Evolutionary conservation across 2,888 invertebrate species (phyloP).

Genomic region (Bugula neritina): DNA sequence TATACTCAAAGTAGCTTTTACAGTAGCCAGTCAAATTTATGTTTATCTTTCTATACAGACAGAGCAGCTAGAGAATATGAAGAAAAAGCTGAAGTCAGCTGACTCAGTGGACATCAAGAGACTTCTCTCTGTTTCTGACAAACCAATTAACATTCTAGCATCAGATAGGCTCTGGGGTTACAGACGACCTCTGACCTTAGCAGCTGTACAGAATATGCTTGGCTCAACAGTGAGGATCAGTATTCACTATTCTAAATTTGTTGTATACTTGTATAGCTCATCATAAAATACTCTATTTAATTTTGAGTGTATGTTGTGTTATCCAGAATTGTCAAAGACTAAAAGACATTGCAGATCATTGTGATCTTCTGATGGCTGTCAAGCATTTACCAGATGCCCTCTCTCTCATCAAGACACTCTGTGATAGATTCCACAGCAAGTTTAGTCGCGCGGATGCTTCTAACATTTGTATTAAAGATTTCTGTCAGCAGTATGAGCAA

Average conservation of each 20-base stretch:
- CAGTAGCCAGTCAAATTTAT: too few species aligned
- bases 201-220: background rate
- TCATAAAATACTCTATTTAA: too few species aligned
- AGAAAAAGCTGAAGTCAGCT: background rate
- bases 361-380: background rate
- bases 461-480: background rate
- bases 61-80: background rate
- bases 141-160: background rate
- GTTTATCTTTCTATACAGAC: background rate
- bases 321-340: background rate
- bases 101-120: background rate
- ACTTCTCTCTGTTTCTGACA: background rate
- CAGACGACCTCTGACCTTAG: background rate
- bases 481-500: background rate
- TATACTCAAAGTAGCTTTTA: too few species aligned
- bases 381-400: constrained; percentile 1
- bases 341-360: background rate
- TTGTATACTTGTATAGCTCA: too few species aligned
- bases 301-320: too few species aligned
- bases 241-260: too few species aligned
- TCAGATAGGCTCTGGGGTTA: constrained; percentile 5
- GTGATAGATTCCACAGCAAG: constrained; percentile 20
- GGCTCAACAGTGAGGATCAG: background rate
- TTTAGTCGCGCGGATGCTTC: background rate
- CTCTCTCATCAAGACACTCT: background rate